These are phyloP conservation scores for Pica pica DNA, from an alignment of 2,113 vertebrate genomes.

Conservation along the genomic window DNA sequence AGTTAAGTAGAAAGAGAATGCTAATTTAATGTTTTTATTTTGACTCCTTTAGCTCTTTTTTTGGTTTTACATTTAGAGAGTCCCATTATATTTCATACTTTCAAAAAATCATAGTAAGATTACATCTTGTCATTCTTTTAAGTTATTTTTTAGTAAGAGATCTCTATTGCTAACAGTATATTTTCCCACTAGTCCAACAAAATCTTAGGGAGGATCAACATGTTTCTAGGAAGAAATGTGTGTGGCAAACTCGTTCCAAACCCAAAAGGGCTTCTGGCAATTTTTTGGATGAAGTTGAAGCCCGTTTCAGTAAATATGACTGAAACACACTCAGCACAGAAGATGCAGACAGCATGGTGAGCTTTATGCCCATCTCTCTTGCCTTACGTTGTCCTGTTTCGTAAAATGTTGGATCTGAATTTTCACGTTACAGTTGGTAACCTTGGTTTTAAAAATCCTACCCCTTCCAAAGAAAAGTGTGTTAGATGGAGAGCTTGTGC, in stretches of 20 bases:
- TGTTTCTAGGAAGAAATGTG: fast-evolving
- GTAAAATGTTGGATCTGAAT: not conserved
- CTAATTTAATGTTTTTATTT: not conserved
- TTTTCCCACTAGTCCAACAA: not conserved
- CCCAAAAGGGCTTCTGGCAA: not conserved
- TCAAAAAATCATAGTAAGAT: not conserved
- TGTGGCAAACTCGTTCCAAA: not conserved
- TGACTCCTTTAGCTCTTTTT: not conserved
- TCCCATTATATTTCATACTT: not conserved
- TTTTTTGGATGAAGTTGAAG: not conserved
- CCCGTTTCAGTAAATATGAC: not conserved
- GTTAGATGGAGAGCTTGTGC: not conserved
- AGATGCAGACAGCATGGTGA: not conserved
- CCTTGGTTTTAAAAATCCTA: not conserved
- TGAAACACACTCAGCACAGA: not conserved
- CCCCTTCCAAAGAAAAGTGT: not conserved
- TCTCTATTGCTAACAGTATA: not conserved
- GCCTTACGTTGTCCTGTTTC: not conserved
- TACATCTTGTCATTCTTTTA: not conserved
- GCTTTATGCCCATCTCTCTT: fast-evolving
- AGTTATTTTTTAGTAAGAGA: not conserved
- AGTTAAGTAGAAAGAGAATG: not conserved
- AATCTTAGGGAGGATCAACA: not conserved
- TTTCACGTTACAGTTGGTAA: not conserved
- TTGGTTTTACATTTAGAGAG: not conserved